Evolutionary conservation across 2,113 vertebrate species (phyloP), one percentile per base, ranked within the genome.

Genomic region (Ophthalmolycus amberensis): DNA sequence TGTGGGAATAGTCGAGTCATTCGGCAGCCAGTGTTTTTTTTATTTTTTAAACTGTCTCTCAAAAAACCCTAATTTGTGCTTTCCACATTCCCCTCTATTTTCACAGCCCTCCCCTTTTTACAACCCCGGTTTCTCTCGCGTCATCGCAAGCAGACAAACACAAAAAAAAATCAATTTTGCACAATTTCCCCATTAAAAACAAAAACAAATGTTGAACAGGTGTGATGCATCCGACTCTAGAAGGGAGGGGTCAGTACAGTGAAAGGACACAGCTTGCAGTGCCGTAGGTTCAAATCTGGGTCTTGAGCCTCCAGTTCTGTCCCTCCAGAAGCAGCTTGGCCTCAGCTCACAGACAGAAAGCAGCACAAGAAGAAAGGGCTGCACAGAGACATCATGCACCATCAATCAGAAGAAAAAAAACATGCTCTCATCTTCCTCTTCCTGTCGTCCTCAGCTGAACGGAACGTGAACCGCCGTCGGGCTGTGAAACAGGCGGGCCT

Each of bases 401-500:
- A 67, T 18, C 73, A 56, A 10, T 15, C 56, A 74, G 44, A 60
- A 60, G 8, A 25, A 32, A 32, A 6, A 25, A 4, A 15, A 25
- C 6, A 50, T 3, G 27, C 54, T 9, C 12, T 66, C 34, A 10
- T 25, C 37, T 40, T 54, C 65, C 58, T 72, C 37, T 40, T 54
- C 66, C 59, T 65, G 80, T 77, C 77, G 50, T 50, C 58, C 9
- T 42, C 66, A 0, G 40, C 67, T 73, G 44, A 77, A 59, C 2
- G 42, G 48, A 27, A 14, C 0, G 6, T 48, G 38, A 56, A 18
- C 11, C 0, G 1, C 58, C 7, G 42, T 37, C 40, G 50, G 66
- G 60, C 20, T 3, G 9, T 42, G 20, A 14, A 60, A 34, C 34
- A 34, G 34, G 0, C 32, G 32, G 37, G 38, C 38, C 42, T 60